These are phyloP conservation scores for Chiloscyllium punctatum DNA, from an alignment of 2,797 vertebrate species.

Conservation along the genomic window DNA sequence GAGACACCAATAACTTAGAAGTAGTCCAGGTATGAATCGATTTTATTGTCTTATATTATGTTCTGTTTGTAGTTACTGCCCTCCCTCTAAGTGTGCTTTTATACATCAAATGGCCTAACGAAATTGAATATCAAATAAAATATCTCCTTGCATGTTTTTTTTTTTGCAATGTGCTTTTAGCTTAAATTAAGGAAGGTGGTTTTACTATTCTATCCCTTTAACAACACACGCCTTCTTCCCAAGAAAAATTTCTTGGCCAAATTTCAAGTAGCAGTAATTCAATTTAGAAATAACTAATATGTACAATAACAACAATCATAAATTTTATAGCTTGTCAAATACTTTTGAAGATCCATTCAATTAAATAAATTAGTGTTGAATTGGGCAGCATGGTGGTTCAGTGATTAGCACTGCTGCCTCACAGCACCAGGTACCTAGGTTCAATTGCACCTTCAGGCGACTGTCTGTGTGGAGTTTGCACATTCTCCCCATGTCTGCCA, in stretches of 20 bases:
- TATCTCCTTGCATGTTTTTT: background rate
- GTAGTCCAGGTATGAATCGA: background rate
- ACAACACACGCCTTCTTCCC: background rate
- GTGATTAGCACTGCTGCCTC: no score
- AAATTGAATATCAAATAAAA: slow-evolving; percentile 4
- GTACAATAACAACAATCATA: background rate
- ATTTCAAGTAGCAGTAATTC: background rate
- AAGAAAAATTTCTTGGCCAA: background rate
- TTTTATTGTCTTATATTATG: background rate
- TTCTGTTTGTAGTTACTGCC: background rate
- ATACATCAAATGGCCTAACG: background rate
- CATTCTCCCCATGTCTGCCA: no score
- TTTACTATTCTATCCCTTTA: background rate
- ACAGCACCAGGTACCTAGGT: no score
- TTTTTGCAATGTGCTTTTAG: background rate
- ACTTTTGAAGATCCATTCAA: background rate
- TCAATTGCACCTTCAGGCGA: no score
- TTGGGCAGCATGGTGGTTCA: no score
- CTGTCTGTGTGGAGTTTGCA: no score
- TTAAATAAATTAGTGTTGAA: background rate
- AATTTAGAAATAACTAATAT: slow-evolving; percentile 19
- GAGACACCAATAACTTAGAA: background rate
- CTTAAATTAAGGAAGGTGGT: background rate
- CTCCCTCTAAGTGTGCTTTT: background rate
- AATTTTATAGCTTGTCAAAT: slow-evolving; percentile 26